Percentiles rank a stretch among this genome's conserved stretches.
These are phyloP conservation scores for Nothoprocta perdicaria DNA, from an alignment of 2,113 vertebrate genomes.

Conservation along the genomic window DNA sequence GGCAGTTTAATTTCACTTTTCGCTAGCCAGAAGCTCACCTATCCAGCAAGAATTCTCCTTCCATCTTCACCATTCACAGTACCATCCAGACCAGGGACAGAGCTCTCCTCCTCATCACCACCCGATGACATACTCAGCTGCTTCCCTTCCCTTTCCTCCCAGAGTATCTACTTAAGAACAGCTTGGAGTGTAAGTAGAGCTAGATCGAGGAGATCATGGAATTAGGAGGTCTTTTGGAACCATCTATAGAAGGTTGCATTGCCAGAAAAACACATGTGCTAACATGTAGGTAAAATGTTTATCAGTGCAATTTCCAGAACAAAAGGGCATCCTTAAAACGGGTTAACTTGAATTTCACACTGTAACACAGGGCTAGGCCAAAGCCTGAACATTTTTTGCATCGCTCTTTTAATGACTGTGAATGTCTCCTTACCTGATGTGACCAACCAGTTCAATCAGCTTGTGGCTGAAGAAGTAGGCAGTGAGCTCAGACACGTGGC, in stretches of 20 bases:
- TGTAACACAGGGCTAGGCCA: neutral
- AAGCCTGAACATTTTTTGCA: neutral
- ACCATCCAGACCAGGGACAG: neutral
- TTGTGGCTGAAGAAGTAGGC: conserved; percentile 99
- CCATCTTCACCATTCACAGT: neutral
- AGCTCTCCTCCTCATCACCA: neutral
- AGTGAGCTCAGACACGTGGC: conserved; percentile 91
- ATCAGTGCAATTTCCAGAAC: neutral
- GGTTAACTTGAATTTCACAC: neutral
- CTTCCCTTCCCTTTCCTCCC: no score
- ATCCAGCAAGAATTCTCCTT: neutral
- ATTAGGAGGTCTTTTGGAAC: neutral
- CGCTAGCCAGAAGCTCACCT: neutral
- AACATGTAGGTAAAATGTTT: neutral
- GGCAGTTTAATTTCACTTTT: neutral
- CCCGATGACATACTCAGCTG: neutral
- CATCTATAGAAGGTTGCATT: neutral
- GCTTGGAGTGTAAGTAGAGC: neutral
- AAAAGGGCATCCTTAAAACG: neutral
- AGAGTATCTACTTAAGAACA: neutral
- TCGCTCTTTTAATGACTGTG: neutral
- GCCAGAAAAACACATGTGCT: neutral
- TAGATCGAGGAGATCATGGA: neutral
- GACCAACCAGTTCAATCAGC: conserved; percentile 95
- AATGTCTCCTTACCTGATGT: conserved; percentile 87